Evolutionary conservation across 92 coral and sea anemone genomes (phyloP), one percentile per base, ranked within the genome.

Genomic region (Epizoanthus rinbou): DNA sequence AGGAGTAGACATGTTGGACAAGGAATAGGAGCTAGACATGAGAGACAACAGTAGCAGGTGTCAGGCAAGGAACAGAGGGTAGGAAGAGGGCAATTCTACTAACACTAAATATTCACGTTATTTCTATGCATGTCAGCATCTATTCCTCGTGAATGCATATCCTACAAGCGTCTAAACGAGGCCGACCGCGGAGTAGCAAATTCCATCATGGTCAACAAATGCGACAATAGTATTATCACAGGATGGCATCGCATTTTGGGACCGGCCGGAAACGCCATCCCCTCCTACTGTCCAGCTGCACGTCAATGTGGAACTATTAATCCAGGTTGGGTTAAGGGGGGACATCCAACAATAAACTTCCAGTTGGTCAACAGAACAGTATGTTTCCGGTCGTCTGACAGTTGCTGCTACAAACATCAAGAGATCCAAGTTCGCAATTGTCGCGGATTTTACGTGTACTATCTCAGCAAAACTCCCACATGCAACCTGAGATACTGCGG

Each of bases 171-270:
- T 37, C 59, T 72, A 5, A 15, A 13, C n/a, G 47, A n/a, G 14
- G 31, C 76, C 22, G 58, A 72, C 21, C 76, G 76, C 8, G 58
- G 57, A 0, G 56, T 45, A 17, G n/a, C 76, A 28, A 28, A 28
- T 52, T 35, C 76, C 28, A 43, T 43, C 28, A 45, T 35, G 58
- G 19, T 33, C 14, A 19, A 39, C 3, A 39, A 0, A 62, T 86
- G 89, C 69, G 89, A 86, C 60, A 45, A 80, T 19, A 80, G 24
- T 1, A 68, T 80, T 45, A 25, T 58, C 54, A 19, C 75, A 22
- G 85, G 43, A 33, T 89, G 92, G 92, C 86, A 89, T 23, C 75
- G 92, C 33, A 74, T 89, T 74, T 22, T 15, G n/a, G 80, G 82
- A 6, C 45, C 9, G 60, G 87, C 92, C 23, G 92, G 92, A 14